phyloP scores from a whole-genome alignment of 1,140 invertebrate species.

The Myzus persicae region DNA sequence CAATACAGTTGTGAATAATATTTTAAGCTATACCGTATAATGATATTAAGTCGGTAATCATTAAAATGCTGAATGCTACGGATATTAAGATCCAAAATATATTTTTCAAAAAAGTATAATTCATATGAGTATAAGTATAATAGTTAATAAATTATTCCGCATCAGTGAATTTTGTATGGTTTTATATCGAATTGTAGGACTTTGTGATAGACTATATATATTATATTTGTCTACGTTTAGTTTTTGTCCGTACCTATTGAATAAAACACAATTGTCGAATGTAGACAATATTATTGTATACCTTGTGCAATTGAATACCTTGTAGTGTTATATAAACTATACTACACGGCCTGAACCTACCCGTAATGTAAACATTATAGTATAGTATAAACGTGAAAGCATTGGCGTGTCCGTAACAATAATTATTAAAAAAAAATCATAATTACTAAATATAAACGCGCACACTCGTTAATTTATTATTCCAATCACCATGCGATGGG shows the following conservation, averaged over 20 bases:
- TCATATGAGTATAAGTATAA: background rate
- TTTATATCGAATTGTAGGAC: background rate
- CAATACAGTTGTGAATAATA: background rate
- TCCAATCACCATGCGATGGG: background rate
- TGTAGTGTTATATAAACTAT: no score
- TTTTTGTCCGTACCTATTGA: background rate
- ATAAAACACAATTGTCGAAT: background rate
- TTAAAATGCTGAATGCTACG: no score
- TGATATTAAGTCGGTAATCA: background rate
- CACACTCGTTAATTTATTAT: conserved; percentile 53
- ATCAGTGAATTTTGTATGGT: background rate
- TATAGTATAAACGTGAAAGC: background rate
- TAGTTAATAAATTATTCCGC: background rate
- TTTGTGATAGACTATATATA: background rate
- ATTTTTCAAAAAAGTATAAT: background rate
- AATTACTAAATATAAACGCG: conserved; percentile 37
- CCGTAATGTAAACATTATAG: conserved; percentile 14
- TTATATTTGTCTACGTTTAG: background rate
- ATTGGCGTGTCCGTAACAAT: background rate
- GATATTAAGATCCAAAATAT: background rate
- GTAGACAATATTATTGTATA: background rate
- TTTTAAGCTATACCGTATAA: background rate
- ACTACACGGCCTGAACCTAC: background rate
- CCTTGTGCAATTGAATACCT: background rate
- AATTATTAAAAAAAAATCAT: conserved; percentile 40